phyloP scores from a whole-genome alignment of 2,797 vertebrate species.

The Hydrocynus forskahlii region DNA sequence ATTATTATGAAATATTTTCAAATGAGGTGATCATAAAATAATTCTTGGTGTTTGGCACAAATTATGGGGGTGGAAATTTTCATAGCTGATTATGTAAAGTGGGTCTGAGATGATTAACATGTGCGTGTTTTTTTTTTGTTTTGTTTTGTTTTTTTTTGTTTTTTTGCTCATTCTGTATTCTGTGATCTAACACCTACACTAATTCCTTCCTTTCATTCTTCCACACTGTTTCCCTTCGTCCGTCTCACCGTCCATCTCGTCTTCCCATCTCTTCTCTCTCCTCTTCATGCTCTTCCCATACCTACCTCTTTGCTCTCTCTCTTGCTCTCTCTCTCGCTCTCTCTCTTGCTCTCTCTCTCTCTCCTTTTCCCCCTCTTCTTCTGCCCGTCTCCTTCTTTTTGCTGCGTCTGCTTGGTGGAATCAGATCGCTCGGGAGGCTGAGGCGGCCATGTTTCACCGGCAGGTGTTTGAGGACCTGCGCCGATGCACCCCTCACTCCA shows the following conservation, averaged over 20 bases:
- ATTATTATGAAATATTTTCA: not conserved
- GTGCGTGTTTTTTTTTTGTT: slow-evolving; percentile 30
- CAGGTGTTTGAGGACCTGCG: slow-evolving; percentile 98
- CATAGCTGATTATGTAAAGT: slow-evolving; percentile 15
- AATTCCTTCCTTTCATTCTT: slow-evolving; percentile 14
- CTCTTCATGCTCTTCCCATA: not conserved
- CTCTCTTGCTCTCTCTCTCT: not conserved
- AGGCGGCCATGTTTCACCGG: slow-evolving; percentile 98
- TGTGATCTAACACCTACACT: slow-evolving; percentile 36
- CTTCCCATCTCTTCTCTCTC: not conserved
- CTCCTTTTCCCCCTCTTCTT: not conserved
- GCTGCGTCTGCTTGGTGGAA: slow-evolving; percentile 64
- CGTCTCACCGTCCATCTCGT: not conserved
- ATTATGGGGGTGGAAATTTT: not conserved
- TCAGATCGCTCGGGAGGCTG: slow-evolving; percentile 98
- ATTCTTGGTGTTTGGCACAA: slow-evolving; percentile 4
- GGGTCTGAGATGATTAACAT: slow-evolving; percentile 17
- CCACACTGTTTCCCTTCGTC: not conserved
- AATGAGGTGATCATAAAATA: not conserved
- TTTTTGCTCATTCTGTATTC: slow-evolving; percentile 22
- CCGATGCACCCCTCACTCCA: slow-evolving; percentile 83
- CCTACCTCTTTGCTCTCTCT: slow-evolving; percentile 7
- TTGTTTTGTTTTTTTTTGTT: slow-evolving; percentile 36
- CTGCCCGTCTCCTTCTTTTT: not conserved
- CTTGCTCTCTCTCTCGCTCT: slow-evolving; percentile 3